phyloP scores from a whole-genome alignment of 1,140 invertebrate species.

The Panulirus ornatus region DNA sequence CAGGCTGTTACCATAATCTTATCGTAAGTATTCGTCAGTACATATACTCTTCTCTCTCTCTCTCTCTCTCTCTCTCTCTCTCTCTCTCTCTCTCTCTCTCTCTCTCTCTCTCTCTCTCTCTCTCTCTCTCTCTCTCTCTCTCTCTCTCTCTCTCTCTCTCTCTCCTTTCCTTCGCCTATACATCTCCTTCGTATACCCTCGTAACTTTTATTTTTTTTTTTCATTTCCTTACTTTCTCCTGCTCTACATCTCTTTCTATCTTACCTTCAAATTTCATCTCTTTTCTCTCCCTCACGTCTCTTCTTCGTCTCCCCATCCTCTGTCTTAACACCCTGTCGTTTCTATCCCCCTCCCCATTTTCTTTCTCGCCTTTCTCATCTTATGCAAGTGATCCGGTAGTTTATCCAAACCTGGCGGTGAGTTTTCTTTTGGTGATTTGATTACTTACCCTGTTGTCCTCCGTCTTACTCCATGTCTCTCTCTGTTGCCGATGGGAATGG shows the following conservation, averaged over 20 bases:
- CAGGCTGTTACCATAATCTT: too few species aligned
- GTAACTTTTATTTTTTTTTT: background rate
- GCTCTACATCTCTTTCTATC: background rate
- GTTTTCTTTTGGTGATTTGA: too few species aligned
- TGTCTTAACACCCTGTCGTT: background rate
- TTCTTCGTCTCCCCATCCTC: background rate
- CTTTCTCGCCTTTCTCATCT: background rate
- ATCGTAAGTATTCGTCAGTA: too few species aligned
- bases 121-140: slow-evolving; percentile 37
- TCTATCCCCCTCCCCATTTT: background rate
- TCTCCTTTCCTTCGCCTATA: background rate
- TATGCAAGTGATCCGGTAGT: too few species aligned
- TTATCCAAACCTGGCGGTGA: too few species aligned
- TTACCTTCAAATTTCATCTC: background rate
- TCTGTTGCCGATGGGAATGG: too few species aligned
- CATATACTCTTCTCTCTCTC: background rate
- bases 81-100: background rate
- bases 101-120: slow-evolving; percentile 30
- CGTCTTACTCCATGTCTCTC: too few species aligned
- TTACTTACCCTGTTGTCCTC: too few species aligned
- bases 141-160: slow-evolving; percentile 32
- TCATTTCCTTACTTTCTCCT: background rate
- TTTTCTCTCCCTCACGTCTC: background rate
- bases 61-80: slow-evolving; percentile 13
- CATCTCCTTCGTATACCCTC: background rate